phyloP scores from a whole-genome alignment of 1,140 invertebrate genomes.

The Lamellibrachia luymesi region DNA sequence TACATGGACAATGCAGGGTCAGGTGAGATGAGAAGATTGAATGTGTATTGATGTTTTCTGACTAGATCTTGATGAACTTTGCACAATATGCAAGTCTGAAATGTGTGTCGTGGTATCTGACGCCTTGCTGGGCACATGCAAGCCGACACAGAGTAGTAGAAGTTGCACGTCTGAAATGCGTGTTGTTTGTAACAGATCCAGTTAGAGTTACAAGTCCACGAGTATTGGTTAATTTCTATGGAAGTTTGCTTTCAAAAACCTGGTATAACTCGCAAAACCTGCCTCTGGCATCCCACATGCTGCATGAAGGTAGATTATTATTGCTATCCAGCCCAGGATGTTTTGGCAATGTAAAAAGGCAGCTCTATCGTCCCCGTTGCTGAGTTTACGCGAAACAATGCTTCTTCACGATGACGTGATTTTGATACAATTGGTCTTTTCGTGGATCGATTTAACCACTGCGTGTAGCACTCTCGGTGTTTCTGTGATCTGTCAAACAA shows the following conservation, averaged over 20 bases:
- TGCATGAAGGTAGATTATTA: not conserved
- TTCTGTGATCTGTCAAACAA: not conserved
- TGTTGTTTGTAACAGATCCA: not conserved
- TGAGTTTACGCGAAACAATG: not conserved
- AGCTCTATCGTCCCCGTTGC: not conserved
- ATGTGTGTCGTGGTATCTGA: not conserved
- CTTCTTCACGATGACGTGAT: not conserved
- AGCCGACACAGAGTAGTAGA: not conserved
- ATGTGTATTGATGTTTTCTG: not conserved
- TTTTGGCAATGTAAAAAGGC: too few relatives aligned
- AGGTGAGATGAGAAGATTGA: not conserved
- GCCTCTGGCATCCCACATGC: not conserved
- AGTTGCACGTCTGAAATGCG: not conserved
- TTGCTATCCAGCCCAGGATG: too few relatives aligned
- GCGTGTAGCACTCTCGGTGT: not conserved
- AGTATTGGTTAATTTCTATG: not conserved
- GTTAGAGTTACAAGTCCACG: not conserved
- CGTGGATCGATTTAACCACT: not conserved
- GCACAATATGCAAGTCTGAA: not conserved
- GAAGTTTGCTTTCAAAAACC: not conserved
- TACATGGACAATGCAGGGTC: not conserved
- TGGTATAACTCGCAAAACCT: not conserved
- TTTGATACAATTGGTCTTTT: not conserved
- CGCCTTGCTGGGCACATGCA: not conserved
- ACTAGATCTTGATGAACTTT: not conserved